A percentile compares a stretch with the other conserved stretches of the same genome.
These are phyloP conservation scores for Tokudaia muenninki DNA, from an alignment of 2,797 vertebrate species.

Conservation along the genomic window DNA sequence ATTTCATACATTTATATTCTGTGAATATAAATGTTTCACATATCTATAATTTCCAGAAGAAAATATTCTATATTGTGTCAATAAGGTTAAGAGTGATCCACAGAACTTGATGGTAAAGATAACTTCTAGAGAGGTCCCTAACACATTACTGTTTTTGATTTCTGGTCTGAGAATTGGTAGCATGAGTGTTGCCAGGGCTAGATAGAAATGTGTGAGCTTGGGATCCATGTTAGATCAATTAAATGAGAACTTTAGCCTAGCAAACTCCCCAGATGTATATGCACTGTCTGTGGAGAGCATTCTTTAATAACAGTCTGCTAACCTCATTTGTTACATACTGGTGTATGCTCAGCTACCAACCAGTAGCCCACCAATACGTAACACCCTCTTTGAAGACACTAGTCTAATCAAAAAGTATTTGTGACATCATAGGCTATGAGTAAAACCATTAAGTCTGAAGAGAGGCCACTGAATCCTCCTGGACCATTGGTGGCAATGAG, in stretches of 20 bases:
- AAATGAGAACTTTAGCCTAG: neutral
- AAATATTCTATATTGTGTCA: neutral
- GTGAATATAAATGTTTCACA: neutral
- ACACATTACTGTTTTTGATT: neutral
- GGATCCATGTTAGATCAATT: neutral
- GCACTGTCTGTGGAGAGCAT: neutral
- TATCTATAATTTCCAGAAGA: neutral
- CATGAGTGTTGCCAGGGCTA: too few relatives aligned
- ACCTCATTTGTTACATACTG: neutral
- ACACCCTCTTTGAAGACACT: neutral
- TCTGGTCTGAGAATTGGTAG: neutral
- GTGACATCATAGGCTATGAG: neutral
- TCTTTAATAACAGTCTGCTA: neutral
- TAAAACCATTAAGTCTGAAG: neutral
- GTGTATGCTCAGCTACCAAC: neutral
- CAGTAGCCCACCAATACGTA: accelerated
- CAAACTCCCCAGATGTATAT: neutral
- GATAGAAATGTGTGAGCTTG: neutral
- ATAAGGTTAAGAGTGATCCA: neutral
- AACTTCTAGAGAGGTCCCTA: neutral
- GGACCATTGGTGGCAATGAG: accelerated
- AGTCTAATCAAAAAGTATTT: neutral
- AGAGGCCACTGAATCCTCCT: neutral
- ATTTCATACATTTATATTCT: neutral
- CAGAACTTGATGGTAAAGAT: neutral